These are phyloP conservation scores for Ellobium chinense DNA, from an alignment of 2,888 invertebrate species.

Conservation along the genomic window DNA sequence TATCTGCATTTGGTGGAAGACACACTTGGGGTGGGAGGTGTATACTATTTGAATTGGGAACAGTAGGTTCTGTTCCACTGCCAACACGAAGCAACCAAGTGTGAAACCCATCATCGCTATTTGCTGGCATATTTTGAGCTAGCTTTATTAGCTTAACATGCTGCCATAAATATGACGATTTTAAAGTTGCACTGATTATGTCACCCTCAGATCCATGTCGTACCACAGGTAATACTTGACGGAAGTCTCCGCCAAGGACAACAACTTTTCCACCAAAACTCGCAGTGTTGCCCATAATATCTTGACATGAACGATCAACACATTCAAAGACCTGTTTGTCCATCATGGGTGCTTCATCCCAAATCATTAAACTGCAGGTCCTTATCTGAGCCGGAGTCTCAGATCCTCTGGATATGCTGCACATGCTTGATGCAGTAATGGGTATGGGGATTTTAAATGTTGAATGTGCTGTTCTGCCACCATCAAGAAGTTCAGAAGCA, in stretches of 20 bases:
- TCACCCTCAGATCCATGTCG: too few species aligned
- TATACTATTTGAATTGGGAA: too few species aligned
- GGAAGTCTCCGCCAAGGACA: constrained; percentile 12
- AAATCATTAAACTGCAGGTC: not conserved
- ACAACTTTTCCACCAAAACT: not conserved
- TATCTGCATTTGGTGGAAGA: too few species aligned
- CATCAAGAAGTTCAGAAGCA: constrained; percentile 78
- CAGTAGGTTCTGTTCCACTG: too few species aligned
- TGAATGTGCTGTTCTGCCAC: constrained; percentile 57
- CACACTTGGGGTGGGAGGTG: too few species aligned
- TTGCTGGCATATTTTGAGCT: too few species aligned
- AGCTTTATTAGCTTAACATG: too few species aligned
- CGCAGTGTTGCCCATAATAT: not conserved
- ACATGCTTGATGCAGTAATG: not conserved
- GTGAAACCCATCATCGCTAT: too few species aligned
- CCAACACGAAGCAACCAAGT: too few species aligned
- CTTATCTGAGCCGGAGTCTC: not conserved
- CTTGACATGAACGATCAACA: not conserved
- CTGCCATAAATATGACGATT: too few species aligned
- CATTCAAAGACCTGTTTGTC: not conserved
- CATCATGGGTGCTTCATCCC: constrained; percentile 12
- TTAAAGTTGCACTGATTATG: too few species aligned
- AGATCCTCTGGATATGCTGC: not conserved
- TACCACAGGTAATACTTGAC: too few species aligned
- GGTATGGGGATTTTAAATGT: constrained; percentile 19